Conservation (phyloP, 2,888 invertebrate species). For the Chrysomela aeneicollis region DNA sequence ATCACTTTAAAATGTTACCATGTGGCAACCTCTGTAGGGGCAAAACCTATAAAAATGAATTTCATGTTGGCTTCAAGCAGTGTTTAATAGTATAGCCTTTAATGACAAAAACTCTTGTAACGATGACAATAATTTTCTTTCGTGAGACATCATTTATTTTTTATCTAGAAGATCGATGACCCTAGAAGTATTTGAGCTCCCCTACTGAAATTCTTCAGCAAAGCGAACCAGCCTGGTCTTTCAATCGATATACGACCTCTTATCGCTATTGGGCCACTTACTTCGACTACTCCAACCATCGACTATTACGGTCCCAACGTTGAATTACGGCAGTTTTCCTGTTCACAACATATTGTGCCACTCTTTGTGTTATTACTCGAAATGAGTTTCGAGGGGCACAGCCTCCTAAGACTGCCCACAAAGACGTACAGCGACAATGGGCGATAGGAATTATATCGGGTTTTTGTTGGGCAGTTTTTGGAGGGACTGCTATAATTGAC, state of each 20-base stretch:
- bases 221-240: slow-evolving; percentile 18
- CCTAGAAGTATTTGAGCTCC: neutral
- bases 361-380: slow-evolving; percentile 49
- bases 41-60: no score
- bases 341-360: slow-evolving; percentile 49
- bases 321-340: slow-evolving; percentile 49
- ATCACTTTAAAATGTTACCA: no score
- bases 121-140: no score
- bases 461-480: slow-evolving; percentile 30
- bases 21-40: no score
- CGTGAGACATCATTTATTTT: no score
- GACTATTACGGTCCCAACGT: slow-evolving; percentile 44
- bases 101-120: no score
- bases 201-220: neutral
- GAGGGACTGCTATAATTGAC: slow-evolving; percentile 23
- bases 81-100: no score
- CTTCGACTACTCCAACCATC: slow-evolving; percentile 46
- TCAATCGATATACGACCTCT: slow-evolving; percentile 46
- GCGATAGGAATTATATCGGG: slow-evolving; percentile 44
- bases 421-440: slow-evolving; percentile 45
- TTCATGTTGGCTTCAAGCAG: no score
- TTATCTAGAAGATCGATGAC: no score
- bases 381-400: slow-evolving; percentile 50
- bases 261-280: slow-evolving; percentile 48
- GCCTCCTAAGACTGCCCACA: slow-evolving; percentile 46